Conservation (phyloP, 92 coral and sea anemone genomes). For the Umimayanthus kanabou region DNA sequence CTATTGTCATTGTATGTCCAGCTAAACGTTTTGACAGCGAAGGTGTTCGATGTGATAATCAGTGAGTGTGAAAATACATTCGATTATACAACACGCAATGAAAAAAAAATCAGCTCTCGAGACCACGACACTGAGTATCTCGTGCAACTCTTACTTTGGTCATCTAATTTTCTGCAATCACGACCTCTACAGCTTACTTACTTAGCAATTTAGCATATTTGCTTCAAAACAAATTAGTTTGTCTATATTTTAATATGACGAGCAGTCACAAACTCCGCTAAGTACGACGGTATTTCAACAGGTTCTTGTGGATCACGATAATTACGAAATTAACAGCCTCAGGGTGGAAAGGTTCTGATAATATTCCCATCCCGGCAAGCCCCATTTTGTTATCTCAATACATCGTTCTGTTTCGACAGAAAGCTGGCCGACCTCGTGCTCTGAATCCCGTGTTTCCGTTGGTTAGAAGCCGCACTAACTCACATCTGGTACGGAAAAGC, state of each 20-base stretch:
- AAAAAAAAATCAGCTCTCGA: too few species aligned
- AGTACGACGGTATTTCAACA: constrained; percentile 8
- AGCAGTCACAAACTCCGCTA: neutral
- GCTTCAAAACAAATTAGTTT: neutral
- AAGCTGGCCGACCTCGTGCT: neutral
- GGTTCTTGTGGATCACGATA: neutral
- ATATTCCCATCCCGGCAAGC: neutral
- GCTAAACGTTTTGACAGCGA: constrained; percentile 16
- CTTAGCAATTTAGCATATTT: neutral
- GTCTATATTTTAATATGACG: neutral
- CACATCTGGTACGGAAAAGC: neutral
- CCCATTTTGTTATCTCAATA: neutral
- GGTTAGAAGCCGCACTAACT: neutral
- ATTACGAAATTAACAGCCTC: neutral
- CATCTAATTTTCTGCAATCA: neutral
- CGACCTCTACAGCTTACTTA: neutral
- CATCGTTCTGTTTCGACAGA: neutral
- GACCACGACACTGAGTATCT: neutral
- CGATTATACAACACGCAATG: neutral
- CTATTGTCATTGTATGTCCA: neutral
- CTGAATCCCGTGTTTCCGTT: neutral
- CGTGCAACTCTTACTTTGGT: neutral
- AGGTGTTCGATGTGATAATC: neutral
- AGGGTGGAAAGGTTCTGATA: constrained; percentile 6
- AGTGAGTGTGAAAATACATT: neutral